Conservation (phyloP, 2,113 vertebrate species). For the Platichthys stellatus region DNA sequence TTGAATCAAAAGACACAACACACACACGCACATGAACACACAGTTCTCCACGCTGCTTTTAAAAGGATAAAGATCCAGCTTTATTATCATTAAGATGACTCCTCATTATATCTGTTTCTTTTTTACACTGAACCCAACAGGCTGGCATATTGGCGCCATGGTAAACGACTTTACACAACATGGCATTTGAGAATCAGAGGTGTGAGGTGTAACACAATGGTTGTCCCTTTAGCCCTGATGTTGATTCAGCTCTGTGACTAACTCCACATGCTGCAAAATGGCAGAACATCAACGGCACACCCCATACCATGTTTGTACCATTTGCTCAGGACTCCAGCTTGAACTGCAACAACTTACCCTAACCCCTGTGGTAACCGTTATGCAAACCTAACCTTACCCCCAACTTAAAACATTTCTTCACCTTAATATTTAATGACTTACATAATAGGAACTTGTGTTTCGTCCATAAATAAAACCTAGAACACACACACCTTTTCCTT, state of each 20-base stretch:
- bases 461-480: not conserved
- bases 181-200: not conserved
- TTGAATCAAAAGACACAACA: constrained; percentile 47
- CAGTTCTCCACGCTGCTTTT: too few species aligned
- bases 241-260: too few species aligned
- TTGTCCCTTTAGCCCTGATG: too few species aligned
- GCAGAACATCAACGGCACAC: too few species aligned
- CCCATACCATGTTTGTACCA: too few species aligned
- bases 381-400: not conserved
- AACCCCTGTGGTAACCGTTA: not conserved
- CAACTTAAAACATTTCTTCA: not conserved
- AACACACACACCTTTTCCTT: constrained; percentile 54
- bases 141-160: too few species aligned
- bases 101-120: not conserved
- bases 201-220: not conserved
- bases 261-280: too few species aligned
- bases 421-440: not conserved
- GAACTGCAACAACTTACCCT: too few species aligned
- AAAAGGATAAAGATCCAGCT: not conserved
- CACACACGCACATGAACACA: not conserved
- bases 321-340: not conserved
- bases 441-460: not conserved
- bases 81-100: not conserved
- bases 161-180: too few species aligned
- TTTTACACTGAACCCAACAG: not conserved